Evolutionary conservation across 2,113 vertebrate genomes (phyloP).

Genomic region (Psammodynastes pulverulentus): DNA sequence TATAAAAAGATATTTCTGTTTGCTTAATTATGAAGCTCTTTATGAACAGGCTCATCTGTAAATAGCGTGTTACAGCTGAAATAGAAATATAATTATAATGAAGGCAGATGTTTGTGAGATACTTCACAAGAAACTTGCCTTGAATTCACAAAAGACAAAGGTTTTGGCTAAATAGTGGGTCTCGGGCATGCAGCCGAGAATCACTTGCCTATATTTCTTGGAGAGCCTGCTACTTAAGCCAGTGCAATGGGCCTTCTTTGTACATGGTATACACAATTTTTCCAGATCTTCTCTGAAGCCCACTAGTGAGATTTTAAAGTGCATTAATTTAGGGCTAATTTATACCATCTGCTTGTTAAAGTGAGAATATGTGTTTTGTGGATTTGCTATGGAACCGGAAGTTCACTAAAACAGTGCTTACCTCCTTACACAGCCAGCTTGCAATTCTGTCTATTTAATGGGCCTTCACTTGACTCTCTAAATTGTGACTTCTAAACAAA

Average conservation of each 20-base stretch:
- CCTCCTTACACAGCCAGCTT: background rate
- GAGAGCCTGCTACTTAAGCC: slow-evolving; percentile 25
- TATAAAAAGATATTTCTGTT: slow-evolving; percentile 88
- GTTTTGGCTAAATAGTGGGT: slow-evolving; percentile 49
- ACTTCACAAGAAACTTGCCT: slow-evolving; percentile 73
- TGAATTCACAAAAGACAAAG: slow-evolving; percentile 71
- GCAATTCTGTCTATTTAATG: background rate
- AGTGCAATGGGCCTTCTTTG: background rate
- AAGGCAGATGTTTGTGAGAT: slow-evolving; percentile 82
- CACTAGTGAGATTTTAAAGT: background rate
- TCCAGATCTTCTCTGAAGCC: background rate
- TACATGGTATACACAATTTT: background rate
- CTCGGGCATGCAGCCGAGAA: slow-evolving; percentile 43
- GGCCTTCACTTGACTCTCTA: background rate
- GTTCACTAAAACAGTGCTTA: background rate
- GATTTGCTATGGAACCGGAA: background rate
- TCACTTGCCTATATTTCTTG: background rate
- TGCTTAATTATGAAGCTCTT: slow-evolving; percentile 86
- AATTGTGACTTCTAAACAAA: background rate
- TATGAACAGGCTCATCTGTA: slow-evolving; percentile 81
- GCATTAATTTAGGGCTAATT: background rate
- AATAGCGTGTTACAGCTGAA: slow-evolving; percentile 84
- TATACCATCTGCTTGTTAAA: background rate
- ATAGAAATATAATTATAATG: slow-evolving; percentile 86
- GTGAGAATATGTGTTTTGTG: background rate